A percentile compares a stretch with the other conserved stretches of the same genome.
Conservation (phyloP, 2,888 invertebrate species). For the Xestia c-nigrum region DNA sequence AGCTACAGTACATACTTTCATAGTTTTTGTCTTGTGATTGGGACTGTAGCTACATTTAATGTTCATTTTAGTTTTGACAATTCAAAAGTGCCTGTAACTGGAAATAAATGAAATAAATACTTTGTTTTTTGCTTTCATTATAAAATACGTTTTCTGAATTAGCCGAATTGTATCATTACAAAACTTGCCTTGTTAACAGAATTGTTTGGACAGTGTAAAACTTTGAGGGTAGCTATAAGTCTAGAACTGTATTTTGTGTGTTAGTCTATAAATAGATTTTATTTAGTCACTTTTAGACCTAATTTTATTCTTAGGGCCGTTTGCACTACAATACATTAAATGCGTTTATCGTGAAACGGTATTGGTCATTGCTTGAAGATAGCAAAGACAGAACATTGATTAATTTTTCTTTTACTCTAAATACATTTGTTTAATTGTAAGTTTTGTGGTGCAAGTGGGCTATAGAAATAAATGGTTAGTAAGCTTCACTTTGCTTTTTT, state of each 20-base stretch:
- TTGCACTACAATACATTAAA: background rate
- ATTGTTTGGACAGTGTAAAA: background rate
- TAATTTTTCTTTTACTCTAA: background rate
- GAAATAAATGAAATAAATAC: background rate
- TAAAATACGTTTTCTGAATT: background rate
- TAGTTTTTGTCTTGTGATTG: no score
- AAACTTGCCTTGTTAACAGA: background rate
- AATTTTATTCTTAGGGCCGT: background rate
- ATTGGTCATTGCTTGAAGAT: background rate
- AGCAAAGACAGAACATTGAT: background rate
- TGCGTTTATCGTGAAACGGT: background rate
- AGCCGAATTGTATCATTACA: background rate
- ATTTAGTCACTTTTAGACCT: constrained; percentile 27
- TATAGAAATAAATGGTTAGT: background rate
- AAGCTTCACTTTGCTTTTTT: constrained; percentile 9
- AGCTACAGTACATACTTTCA: no score
- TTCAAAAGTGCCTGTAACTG: no score
- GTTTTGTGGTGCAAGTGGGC: background rate
- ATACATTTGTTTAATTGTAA: background rate
- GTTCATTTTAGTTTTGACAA: no score
- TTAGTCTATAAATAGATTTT: background rate
- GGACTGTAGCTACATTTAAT: no score
- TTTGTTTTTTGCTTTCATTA: no score
- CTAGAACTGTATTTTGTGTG: background rate
- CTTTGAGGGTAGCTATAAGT: constrained; percentile 18